phyloP scores from a whole-genome alignment of 2,888 invertebrate species.

The Pristionchus japonicus region DNA sequence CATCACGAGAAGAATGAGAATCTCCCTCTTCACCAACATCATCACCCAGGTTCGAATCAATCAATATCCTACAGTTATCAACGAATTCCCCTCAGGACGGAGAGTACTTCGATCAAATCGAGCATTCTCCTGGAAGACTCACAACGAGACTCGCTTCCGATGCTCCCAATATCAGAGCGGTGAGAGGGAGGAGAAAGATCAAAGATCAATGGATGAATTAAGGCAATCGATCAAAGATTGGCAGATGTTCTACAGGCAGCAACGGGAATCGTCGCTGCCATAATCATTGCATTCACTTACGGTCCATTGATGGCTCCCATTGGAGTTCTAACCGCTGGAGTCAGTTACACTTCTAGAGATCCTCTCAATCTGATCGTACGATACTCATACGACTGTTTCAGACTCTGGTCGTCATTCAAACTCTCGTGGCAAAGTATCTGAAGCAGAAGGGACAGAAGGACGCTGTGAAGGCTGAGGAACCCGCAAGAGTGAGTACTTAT shows the following conservation, averaged over 20 bases:
- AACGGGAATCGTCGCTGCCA: conserved; percentile 61
- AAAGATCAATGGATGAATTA: background rate
- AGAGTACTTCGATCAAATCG: conserved; percentile 77
- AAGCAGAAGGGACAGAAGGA: conserved; percentile 65
- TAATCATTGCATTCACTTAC: conserved; percentile 69
- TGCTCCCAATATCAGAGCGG: conserved; percentile 77
- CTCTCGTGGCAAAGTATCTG: conserved; percentile 63
- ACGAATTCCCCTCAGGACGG: conserved; percentile 68
- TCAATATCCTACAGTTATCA: background rate
- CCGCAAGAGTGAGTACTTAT: conserved; percentile 55
- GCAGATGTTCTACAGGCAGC: conserved; percentile 67
- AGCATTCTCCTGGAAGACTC: conserved; percentile 76
- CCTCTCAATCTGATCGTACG: background rate
- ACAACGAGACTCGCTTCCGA: conserved; percentile 76
- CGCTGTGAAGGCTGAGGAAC: conserved; percentile 64
- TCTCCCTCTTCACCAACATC: conserved; percentile 76
- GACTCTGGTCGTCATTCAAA: conserved; percentile 59
- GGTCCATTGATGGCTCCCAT: conserved; percentile 71
- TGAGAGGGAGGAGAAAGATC: conserved; percentile 59
- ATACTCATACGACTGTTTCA: background rate
- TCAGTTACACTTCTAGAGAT: conserved; percentile 7
- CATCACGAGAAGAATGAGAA: conserved; percentile 69
- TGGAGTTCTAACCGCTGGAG: conserved; percentile 62
- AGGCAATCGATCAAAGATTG: conserved; percentile 68
- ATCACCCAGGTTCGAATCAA: conserved; percentile 57